Percentiles rank a stretch among this genome's conserved stretches.
These are phyloP conservation scores for Crioceris asparagi DNA, from an alignment of 2,888 invertebrate species.

Conservation along the genomic window DNA sequence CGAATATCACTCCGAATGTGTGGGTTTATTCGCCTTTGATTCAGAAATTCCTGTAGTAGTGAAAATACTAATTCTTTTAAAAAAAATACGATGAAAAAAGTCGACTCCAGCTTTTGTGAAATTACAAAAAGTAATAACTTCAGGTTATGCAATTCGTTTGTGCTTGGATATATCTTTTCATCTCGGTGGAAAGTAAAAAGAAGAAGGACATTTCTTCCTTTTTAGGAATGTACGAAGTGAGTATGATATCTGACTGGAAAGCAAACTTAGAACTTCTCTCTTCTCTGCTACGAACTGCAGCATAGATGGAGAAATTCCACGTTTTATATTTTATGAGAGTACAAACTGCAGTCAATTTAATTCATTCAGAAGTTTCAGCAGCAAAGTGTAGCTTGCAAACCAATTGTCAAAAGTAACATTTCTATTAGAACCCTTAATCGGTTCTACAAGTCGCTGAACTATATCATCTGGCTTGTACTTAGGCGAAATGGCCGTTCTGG, in stretches of 20 bases:
- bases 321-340: conserved; percentile 19
- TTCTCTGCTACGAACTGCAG: conserved; percentile 1
- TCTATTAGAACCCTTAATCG: conserved; percentile 11
- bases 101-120: conserved; percentile 2
- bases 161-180: conserved; percentile 5
- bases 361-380: not conserved
- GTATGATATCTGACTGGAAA: conserved; percentile 15
- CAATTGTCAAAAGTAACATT: conserved; percentile 18
- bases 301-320: conserved; percentile 6
- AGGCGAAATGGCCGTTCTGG: conserved; percentile 5
- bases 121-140: conserved; percentile 4
- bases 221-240: conserved; percentile 13
- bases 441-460: conserved; percentile 10
- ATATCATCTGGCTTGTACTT: conserved; percentile 12
- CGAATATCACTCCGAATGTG: no score
- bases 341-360: conserved; percentile 14
- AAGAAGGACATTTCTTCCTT: conserved; percentile 15
- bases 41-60: no score
- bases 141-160: conserved; percentile 5
- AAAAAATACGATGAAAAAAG: conserved; percentile 4
- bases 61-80: no score
- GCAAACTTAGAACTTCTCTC: conserved; percentile 12
- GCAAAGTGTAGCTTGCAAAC: conserved; percentile 7
- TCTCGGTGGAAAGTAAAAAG: conserved; percentile 13
- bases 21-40: no score